phyloP scores from a whole-genome alignment of 2,113 vertebrate species.

The Parus major region DNA sequence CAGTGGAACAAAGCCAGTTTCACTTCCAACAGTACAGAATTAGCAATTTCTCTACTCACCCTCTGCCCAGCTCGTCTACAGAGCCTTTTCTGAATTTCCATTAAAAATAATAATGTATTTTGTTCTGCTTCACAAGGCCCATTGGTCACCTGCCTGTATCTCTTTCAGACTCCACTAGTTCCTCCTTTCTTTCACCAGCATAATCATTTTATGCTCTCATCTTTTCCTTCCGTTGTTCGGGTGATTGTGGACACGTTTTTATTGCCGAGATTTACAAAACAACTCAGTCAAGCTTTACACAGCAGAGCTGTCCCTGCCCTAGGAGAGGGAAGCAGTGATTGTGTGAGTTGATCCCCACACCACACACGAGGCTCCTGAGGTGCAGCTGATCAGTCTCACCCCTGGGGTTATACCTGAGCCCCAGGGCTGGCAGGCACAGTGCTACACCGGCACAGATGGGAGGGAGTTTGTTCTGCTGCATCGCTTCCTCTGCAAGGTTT shows the following conservation, averaged over 20 bases:
- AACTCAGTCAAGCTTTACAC: background rate
- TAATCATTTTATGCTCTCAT: constrained; percentile 36
- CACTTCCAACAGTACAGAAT: background rate
- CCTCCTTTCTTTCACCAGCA: constrained; percentile 21
- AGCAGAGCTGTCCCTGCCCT: background rate
- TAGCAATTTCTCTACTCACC: background rate
- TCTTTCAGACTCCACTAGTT: constrained; percentile 38
- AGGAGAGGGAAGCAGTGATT: background rate
- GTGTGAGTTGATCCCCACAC: background rate
- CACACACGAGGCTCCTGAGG: background rate
- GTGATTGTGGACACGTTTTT: constrained; percentile 24
- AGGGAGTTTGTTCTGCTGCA: background rate
- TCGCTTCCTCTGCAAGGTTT: background rate
- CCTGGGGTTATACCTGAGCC: background rate
- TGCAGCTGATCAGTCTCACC: background rate
- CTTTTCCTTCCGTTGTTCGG: constrained; percentile 30
- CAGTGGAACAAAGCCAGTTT: background rate
- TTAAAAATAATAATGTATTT: constrained; percentile 69
- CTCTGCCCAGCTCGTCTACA: background rate
- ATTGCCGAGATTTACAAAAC: constrained; percentile 48
- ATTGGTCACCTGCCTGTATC: constrained; percentile 49
- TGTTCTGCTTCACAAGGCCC: constrained; percentile 52
- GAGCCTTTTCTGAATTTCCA: constrained; percentile 53
- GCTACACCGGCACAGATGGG: background rate
- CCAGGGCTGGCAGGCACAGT: background rate